Base-by-base conservation (phyloP, 2,113 vertebrate species). In the Xyliphius kryptos region DNA sequence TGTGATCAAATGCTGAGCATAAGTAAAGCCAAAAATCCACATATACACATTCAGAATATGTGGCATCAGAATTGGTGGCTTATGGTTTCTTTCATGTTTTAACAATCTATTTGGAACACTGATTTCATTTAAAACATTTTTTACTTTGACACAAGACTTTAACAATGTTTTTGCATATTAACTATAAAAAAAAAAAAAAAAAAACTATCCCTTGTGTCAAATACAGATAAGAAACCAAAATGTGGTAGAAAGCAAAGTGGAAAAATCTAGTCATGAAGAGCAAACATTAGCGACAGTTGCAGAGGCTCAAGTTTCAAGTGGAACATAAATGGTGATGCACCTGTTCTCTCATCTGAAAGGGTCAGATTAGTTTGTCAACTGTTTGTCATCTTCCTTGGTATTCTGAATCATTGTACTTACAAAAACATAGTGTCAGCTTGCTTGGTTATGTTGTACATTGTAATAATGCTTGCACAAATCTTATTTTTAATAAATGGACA, bases 301-400 rank as follows among this genome's bases (percentile, higher is more conserved):
- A 26, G 12, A 52, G 41, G 59, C 41, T 72, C 36, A 17, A 13
- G 60, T 73, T 65, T 66, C 68, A 66, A 61, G 50, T 19, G 32
- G 55, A 60, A 40, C 11, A 16, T 53, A 52, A 60, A 47, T 22
- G 62, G 43, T 13, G 19, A 52, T 2, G 12, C 71, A 73, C 62
- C 66, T 66, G 66, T 62, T 68, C 61, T 54, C 17, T 32, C 40
- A 12, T 44, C 43, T 15, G 49, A 63, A 51, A 61, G 53, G 38
- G 14, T 56, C 59, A 50, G 41, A 9, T 44, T 20, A 36, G 43
- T 41, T 72, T 55, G 51, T 60, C 36, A 56, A 61, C 16, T 13
- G 13, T 50, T 60, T 13, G 57, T 60, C 70, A 72, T 72, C 70
- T 72, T 66, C 46, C 48, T 17, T 49, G 41, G 22, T 59, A 46